A percentile compares a stretch with the other conserved stretches of the same genome.
Evolutionary conservation across 2,113 vertebrate species (phyloP).

Genomic region (Hippocampus guttulatus): DNA sequence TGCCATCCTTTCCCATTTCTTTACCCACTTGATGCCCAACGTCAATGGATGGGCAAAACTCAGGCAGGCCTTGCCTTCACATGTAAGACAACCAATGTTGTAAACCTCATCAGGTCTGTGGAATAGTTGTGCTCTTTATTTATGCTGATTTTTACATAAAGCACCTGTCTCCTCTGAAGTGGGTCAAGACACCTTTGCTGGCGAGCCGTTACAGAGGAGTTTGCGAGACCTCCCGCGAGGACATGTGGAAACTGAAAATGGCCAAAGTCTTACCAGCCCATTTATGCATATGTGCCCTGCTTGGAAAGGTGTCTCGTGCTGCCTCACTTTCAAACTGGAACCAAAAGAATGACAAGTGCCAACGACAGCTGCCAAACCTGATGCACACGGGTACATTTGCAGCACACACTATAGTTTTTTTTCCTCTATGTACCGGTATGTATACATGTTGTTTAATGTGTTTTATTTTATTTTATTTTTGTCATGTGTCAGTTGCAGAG

Average conservation of each 20-base stretch:
- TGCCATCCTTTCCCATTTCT: constrained; percentile 66
- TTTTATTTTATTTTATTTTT: too few species aligned
- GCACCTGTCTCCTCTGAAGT: constrained; percentile 66
- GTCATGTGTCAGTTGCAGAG: constrained; percentile 77
- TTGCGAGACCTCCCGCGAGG: constrained; percentile 69
- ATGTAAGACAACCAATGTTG: constrained; percentile 68
- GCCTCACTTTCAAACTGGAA: constrained; percentile 51
- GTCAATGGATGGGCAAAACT: constrained; percentile 79
- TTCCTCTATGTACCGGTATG: not conserved
- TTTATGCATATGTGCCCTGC: constrained; percentile 79
- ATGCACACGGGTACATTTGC: constrained; percentile 52
- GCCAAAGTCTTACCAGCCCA: constrained; percentile 78
- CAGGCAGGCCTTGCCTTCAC: constrained; percentile 75
- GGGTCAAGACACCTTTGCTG: constrained; percentile 83
- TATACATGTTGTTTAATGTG: not conserved
- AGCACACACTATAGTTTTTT: not conserved
- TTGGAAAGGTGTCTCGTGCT: constrained; percentile 75
- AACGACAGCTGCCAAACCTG: constrained; percentile 32
- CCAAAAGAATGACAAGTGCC: constrained; percentile 35
- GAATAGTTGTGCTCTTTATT: not conserved
- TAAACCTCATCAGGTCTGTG: not conserved
- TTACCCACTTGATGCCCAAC: constrained; percentile 71
- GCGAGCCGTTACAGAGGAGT: constrained; percentile 77
- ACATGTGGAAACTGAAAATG: constrained; percentile 66
- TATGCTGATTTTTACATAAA: not conserved